Conservation (phyloP, 2,888 invertebrate species). For the Drosophila multiciliata region DNA sequence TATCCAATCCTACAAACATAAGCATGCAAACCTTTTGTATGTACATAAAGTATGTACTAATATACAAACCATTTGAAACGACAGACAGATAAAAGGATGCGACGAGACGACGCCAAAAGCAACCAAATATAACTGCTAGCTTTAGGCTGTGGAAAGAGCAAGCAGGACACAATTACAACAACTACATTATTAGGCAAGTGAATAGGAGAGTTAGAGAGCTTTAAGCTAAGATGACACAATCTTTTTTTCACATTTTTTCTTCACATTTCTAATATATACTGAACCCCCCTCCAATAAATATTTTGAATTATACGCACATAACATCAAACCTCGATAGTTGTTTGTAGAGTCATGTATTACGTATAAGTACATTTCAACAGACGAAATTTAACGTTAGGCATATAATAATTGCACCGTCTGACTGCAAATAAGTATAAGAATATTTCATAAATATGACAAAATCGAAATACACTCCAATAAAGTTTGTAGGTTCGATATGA, state of each 20-base stretch:
- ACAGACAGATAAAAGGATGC: conserved; percentile 53
- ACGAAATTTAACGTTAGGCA: neutral
- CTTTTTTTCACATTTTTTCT: conserved; percentile 9
- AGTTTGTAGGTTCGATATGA: neutral
- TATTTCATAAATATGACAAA: neutral
- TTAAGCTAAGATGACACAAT: conserved; percentile 40
- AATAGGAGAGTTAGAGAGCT: conserved; percentile 22
- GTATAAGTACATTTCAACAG: neutral
- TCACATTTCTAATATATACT: neutral
- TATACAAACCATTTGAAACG: conserved; percentile 39
- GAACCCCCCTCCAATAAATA: neutral
- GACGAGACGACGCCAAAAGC: conserved; percentile 59
- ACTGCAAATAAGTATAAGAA: neutral
- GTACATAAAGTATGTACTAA: conserved; percentile 4
- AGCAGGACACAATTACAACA: conserved; percentile 17
- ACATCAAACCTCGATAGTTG: neutral
- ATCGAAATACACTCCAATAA: neutral
- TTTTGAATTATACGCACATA: neutral
- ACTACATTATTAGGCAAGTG: neutral
- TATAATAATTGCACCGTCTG: neutral
- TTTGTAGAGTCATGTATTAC: neutral
- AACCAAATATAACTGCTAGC: conserved; percentile 38
- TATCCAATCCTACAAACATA: neutral
- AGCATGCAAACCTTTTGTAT: neutral
- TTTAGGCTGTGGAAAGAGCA: conserved; percentile 29